Evolutionary conservation across 2,888 invertebrate species (phyloP).

Genomic region (Phengaris arion): DNA sequence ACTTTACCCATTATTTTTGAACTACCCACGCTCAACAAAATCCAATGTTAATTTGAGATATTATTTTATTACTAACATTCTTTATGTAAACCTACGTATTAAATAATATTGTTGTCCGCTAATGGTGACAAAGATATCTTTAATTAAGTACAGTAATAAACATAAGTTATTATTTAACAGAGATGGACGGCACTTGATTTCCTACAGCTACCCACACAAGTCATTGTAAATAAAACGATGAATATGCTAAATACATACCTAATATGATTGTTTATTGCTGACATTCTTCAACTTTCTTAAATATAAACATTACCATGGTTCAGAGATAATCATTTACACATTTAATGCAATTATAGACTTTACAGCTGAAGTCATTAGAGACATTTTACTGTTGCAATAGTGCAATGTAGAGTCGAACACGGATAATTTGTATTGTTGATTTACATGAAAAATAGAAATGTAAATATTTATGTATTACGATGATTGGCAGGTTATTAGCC

Average conservation of each 20-base stretch:
- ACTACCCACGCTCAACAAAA: not conserved
- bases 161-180: constrained; percentile 1
- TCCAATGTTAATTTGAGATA: too few species aligned
- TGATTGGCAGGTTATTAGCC: too few species aligned
- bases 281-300: constrained; percentile 20
- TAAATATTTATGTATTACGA: too few species aligned
- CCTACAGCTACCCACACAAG: constrained; percentile 9
- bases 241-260: not conserved
- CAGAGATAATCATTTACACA: not conserved
- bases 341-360: not conserved
- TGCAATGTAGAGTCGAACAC: not conserved
- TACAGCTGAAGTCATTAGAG: not conserved
- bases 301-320: not conserved
- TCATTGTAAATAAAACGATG: constrained; percentile 14
- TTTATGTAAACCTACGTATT: not conserved
- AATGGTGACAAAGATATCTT: constrained; percentile 11
- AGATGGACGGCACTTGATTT: constrained; percentile 3
- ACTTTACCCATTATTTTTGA: not conserved
- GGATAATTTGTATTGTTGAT: not conserved
- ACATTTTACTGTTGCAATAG: not conserved
- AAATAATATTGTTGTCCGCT: not conserved
- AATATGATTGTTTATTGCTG: constrained; percentile 18
- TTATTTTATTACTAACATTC: constrained; percentile 2
- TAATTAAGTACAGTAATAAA: constrained; percentile 12
- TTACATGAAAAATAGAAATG: too few species aligned